Percentiles rank a stretch among this genome's conserved stretches.
phyloP scores from a whole-genome alignment of 2,797 vertebrate genomes.

The Silurus aristotelis region DNA sequence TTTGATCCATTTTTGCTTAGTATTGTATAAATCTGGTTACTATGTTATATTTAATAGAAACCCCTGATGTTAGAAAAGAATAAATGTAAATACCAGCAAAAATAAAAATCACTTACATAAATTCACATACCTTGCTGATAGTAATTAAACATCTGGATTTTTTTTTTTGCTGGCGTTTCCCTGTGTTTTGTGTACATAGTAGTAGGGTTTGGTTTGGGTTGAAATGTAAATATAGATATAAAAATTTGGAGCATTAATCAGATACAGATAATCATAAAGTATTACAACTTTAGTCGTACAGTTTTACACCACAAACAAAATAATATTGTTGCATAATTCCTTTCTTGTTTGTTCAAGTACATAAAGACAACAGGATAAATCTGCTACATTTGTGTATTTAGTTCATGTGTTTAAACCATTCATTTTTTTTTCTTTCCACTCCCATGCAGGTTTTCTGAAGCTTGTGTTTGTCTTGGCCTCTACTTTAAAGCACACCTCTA shows the following conservation, averaged over 20 bases:
- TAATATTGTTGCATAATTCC: not conserved
- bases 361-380: constrained; percentile 13
- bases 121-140: not conserved
- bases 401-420: constrained; percentile 29
- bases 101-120: too few relatives aligned
- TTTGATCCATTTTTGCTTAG: too few relatives aligned
- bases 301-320: not conserved
- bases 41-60: not conserved
- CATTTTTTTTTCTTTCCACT: constrained; percentile 14
- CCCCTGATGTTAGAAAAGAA: not conserved
- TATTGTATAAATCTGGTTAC: not conserved
- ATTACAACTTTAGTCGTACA: not conserved
- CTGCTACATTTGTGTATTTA: constrained; percentile 20
- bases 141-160: not conserved
- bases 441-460: constrained; percentile 22
- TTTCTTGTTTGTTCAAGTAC: not conserved
- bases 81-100: too few relatives aligned
- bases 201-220: not conserved
- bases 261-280: not conserved
- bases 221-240: not conserved
- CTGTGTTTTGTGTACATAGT: not conserved
- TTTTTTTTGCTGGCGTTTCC: not conserved
- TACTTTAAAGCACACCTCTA: constrained; percentile 43
- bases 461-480: constrained; percentile 51
- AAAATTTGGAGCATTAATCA: not conserved